Conservation (phyloP, 1,140 invertebrate genomes). For the Sycophila sp. region DNA sequence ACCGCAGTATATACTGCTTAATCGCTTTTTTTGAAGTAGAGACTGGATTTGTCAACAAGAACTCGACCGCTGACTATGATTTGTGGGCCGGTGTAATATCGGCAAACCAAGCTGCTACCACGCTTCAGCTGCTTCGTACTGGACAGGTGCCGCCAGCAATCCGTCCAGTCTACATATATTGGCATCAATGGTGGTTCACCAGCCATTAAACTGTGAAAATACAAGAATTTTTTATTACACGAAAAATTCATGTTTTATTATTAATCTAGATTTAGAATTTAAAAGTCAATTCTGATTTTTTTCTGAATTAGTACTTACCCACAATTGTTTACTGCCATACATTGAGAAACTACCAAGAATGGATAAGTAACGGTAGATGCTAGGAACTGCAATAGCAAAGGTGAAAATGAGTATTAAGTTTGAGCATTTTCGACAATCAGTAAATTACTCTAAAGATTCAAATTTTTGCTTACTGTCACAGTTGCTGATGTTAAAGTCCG, state of each 20-base stretch:
- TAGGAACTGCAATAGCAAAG: conserved; percentile 73
- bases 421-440: neutral
- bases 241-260: neutral
- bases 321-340: conserved; percentile 85
- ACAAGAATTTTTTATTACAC: too few species aligned
- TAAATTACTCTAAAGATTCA: neutral
- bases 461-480: conserved; percentile 66
- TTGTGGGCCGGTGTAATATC: conserved; percentile 79
- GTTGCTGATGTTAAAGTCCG: conserved; percentile 71
- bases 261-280: neutral
- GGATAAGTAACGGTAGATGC: conserved; percentile 86
- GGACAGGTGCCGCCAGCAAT: conserved; percentile 83
- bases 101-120: conserved; percentile 83
- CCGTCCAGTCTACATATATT: conserved; percentile 78
- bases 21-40: neutral
- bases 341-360: conserved; percentile 86
- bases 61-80: conserved; percentile 51
- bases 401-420: conserved; percentile 28
- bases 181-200: conserved; percentile 85
- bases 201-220: conserved; percentile 72
- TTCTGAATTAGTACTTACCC: conserved; percentile 63
- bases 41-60: conserved; percentile 31
- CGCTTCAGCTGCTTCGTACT: conserved; percentile 80
- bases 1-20: neutral
- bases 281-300: neutral